Evolutionary conservation across 2,113 vertebrate genomes (phyloP).

Genomic region (Gracilinanus agilis): DNA sequence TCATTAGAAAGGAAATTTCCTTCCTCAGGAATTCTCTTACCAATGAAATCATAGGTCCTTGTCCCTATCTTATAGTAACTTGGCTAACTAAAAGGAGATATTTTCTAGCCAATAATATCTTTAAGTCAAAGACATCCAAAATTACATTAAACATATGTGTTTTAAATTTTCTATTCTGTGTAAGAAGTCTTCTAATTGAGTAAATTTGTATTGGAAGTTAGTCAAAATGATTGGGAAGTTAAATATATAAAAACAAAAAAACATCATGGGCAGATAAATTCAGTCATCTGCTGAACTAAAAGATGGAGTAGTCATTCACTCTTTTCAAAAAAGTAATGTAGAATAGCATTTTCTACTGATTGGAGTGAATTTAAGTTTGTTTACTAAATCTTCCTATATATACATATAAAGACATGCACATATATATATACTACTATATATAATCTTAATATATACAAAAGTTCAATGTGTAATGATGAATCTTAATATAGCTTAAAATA

Average conservation of each 20-base stretch:
- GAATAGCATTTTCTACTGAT: neutral
- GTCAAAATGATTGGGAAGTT: neutral
- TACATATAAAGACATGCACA: no score
- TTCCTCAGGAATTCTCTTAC: no score
- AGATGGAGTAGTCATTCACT: neutral
- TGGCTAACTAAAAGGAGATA: neutral
- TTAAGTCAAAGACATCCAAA: neutral
- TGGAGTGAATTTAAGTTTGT: neutral
- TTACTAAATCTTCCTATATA: no score
- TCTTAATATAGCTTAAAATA: no score
- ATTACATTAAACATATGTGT: neutral
- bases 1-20: no score
- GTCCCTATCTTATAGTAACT: no score
- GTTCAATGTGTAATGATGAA: no score
- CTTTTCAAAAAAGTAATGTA: neutral
- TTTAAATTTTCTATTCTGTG: neutral
- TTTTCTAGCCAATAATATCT: neutral
- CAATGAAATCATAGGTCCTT: no score
- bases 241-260: neutral
- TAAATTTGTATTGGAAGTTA: neutral
- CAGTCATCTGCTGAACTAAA: neutral
- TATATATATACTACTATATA: no score
- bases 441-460: no score
- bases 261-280: neutral
- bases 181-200: neutral